Base-by-base conservation (phyloP, 1,140 invertebrate species). In the Meloidogyne exigua region DNA sequence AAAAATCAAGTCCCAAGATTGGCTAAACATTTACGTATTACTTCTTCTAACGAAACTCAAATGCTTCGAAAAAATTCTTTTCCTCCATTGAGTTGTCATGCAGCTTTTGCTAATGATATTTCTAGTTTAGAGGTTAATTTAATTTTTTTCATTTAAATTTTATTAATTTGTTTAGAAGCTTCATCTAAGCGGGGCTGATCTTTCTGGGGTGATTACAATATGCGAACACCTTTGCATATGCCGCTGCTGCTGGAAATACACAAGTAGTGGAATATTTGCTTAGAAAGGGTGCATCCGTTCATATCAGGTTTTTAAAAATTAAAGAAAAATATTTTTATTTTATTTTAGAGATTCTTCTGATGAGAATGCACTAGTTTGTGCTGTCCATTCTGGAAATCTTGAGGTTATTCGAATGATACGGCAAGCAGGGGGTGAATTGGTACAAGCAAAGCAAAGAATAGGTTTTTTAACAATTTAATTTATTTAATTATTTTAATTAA, bases 231-330 rank as follows among this genome's bases (percentile, higher is more conserved):
- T 0, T 88, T 95, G 0, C 94, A 95, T 81, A 89, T 62, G 93
- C 93, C 11, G 92, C 92, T 49, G 89, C 91, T 62, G 89, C 92
- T 80, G 93, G 93, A 0, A 91, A 92, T 78, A 66, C 91, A 0
- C 81, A 90, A 1, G 89, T 93, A 0, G 92, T 95, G 0, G 90
- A 92, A 77, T 92, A 91, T 88, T 88, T 96, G 11, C 88, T 96
- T 23, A 89, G 91, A 63, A 91, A 93, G 81, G 94, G 94, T 1
- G 93, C 93, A 0, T 93, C 91, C 70, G 92, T 95, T n/a, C 93
- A 95, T 81, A 88, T 77, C 2, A 82, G 84, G 85, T 87, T 26
- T 32, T n/a, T n/a, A n/a, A n/a, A n/a, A 26, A 21, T 18, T 11
- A 32, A n/a, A n/a, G n/a, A 32, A 32, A 32, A 32, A 32, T 32